These are phyloP conservation scores for Hanleya hanleyi DNA, from an alignment of 2,888 invertebrate genomes.

Conservation along the genomic window DNA sequence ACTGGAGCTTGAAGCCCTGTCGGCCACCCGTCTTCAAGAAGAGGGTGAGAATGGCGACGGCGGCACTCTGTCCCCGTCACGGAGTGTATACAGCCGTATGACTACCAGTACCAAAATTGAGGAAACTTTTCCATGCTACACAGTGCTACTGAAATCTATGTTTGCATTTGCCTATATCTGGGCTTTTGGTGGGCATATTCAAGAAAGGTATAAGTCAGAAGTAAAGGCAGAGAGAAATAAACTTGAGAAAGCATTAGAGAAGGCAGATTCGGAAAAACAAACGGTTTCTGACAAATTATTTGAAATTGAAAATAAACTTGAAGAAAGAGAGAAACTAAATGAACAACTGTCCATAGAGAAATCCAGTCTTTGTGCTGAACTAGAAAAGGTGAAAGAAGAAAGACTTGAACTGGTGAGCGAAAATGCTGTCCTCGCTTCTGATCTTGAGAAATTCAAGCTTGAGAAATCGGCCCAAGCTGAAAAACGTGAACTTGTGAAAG, in stretches of 20 bases:
- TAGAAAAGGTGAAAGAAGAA: neutral
- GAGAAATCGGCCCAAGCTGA: neutral
- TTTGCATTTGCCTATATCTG: too few relatives aligned
- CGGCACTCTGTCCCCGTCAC: too few relatives aligned
- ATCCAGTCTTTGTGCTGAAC: neutral
- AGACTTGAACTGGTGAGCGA: neutral
- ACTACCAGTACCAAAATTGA: too few relatives aligned
- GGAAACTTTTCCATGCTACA: too few relatives aligned
- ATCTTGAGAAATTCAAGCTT: neutral
- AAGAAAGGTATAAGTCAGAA: neutral
- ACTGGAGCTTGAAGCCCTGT: slow-evolving; percentile 47
- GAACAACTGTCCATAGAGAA: neutral
- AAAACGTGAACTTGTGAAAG: neutral
- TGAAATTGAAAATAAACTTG: neutral
- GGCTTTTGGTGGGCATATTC: too few relatives aligned
- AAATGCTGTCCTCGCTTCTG: neutral
- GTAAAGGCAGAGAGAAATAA: neutral
- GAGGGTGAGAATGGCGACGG: too few relatives aligned
- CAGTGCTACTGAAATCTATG: too few relatives aligned
- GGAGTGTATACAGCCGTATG: too few relatives aligned
- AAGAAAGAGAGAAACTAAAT: neutral
- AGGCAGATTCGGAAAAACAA: neutral
- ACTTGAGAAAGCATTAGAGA: neutral
- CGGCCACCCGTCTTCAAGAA: too few relatives aligned
- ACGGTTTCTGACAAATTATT: neutral